Evolutionary conservation across 2,888 invertebrate species (phyloP).

Genomic region (Sinodicranocentrus sp.): DNA sequence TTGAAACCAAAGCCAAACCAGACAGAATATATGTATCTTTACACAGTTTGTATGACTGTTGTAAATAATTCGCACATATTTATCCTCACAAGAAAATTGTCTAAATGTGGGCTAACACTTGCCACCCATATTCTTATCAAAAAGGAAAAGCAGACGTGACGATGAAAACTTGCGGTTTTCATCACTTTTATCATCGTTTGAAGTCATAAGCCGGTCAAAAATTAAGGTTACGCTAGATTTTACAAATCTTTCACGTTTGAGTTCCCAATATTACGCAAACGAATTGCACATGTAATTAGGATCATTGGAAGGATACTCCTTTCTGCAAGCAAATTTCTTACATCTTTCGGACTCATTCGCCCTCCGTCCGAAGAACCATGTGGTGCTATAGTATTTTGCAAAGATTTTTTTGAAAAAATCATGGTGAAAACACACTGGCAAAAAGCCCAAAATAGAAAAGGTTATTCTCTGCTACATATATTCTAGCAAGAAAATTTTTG

Average conservation of each 20-base stretch:
- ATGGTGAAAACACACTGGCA: not conserved
- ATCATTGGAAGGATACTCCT: no score
- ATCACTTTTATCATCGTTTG: conserved; percentile 41
- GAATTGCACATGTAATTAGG: no score
- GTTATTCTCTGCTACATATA: conserved; percentile 7
- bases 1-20: not conserved
- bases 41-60: not conserved
- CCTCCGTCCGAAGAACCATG: conserved; percentile 42
- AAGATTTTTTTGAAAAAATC: conserved; percentile 16
- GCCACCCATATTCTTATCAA: no score
- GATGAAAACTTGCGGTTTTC: conserved; percentile 56
- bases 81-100: no score
- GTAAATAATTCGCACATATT: not conserved
- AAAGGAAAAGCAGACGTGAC: conserved; percentile 36
- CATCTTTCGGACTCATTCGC: conserved; percentile 51
- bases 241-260: not conserved
- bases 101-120: no score
- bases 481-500: conserved; percentile 48
- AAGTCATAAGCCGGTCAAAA: conserved; percentile 48
- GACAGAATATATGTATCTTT: not conserved
- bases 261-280: not conserved
- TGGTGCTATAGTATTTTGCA: conserved; percentile 53
- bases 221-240: conserved; percentile 54
- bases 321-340: no score
- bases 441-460: conserved; percentile 65